Conservation (phyloP, 64 coral and sea anemone genomes). For the Porites australiensis region DNA sequence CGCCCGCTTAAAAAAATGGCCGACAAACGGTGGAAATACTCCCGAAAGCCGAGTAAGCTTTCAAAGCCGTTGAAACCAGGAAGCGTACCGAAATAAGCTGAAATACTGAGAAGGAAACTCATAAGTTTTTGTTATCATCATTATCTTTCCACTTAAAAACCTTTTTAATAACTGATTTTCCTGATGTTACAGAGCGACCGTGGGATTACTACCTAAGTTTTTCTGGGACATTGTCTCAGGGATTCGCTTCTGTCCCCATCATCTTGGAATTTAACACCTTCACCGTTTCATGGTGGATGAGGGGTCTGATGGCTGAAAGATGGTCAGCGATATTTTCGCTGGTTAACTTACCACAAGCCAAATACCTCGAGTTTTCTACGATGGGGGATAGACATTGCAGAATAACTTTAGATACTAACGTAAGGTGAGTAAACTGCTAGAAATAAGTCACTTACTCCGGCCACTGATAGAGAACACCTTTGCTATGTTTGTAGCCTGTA, state of each 20-base stretch:
- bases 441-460: background rate
- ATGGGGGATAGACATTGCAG: background rate
- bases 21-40: no score
- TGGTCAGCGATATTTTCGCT: slow-evolving; percentile 26
- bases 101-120: no score
- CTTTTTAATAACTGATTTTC: background rate
- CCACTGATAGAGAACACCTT: background rate
- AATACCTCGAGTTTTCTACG: background rate
- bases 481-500: no score
- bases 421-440: background rate
- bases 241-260: background rate
- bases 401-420: background rate
- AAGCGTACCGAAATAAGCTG: no score
- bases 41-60: no score
- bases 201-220: slow-evolving; percentile 14
- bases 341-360: background rate
- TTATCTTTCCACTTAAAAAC: background rate
- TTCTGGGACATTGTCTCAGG: background rate
- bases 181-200: slow-evolving; percentile 6
- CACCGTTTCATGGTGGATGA: slow-evolving; percentile 38
- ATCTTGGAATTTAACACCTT: slow-evolving; percentile 12
- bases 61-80: no score
- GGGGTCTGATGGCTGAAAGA: background rate
- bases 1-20: no score
- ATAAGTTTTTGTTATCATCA: no score